Evolutionary conservation across 1,140 invertebrate genomes (phyloP).

Genomic region (Drosophila biarmipes): DNA sequence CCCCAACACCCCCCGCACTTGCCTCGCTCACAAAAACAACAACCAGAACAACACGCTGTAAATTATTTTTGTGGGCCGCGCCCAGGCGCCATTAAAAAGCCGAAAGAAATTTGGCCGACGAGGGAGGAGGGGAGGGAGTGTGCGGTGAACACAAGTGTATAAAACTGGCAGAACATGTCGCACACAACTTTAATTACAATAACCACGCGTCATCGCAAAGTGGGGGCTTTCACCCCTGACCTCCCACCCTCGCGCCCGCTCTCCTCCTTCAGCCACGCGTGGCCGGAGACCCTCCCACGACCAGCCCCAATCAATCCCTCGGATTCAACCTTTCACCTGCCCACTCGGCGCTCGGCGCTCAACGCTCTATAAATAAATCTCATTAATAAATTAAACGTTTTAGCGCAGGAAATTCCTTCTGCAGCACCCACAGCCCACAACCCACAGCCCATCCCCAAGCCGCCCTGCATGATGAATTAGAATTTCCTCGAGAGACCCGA

Average conservation of each 20-base stretch:
- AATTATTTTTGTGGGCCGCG: constrained; percentile 61
- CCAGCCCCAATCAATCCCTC: constrained; percentile 23
- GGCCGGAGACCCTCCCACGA: not conserved
- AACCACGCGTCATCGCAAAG: constrained; percentile 41
- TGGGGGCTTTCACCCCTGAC: not conserved
- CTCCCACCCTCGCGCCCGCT: not conserved
- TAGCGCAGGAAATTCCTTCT: constrained; percentile 65
- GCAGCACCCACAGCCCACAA: constrained; percentile 8
- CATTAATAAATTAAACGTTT: constrained; percentile 82
- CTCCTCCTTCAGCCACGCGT: constrained; percentile 24
- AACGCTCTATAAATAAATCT: constrained; percentile 78
- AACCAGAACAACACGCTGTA: constrained; percentile 51
- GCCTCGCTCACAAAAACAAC: constrained; percentile 5
- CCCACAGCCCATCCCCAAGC: not conserved
- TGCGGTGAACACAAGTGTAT: constrained; percentile 49
- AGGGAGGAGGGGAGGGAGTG: not conserved
- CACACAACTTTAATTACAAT: constrained; percentile 79
- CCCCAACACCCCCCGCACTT: not conserved
- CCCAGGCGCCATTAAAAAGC: constrained; percentile 49
- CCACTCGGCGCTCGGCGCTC: constrained; percentile 16
- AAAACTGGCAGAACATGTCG: constrained; percentile 53
- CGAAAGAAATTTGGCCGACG: constrained; percentile 19
- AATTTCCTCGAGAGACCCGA: constrained; percentile 20
- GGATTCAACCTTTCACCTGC: constrained; percentile 63
- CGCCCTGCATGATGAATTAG: constrained; percentile 1